phyloP scores from a whole-genome alignment of 2,797 vertebrate species.

The Luscinia megarhynchos region DNA sequence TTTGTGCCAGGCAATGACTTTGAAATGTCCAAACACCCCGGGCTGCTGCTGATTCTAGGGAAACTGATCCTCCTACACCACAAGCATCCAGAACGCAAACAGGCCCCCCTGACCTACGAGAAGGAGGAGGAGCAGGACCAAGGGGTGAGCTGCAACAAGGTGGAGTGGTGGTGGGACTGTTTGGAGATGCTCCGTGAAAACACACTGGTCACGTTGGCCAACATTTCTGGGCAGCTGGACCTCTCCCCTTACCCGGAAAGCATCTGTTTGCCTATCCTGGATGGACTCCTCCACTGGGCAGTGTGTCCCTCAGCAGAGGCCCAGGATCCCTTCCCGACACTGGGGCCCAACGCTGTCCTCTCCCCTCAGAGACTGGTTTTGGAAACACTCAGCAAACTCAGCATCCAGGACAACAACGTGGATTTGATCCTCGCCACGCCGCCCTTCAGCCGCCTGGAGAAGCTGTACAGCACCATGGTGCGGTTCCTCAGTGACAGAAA shows the following conservation, averaged over 20 bases:
- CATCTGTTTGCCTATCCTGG: slow-evolving; percentile 96
- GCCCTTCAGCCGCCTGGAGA: slow-evolving; percentile 94
- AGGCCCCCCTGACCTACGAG: slow-evolving; percentile 95
- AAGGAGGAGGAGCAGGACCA: slow-evolving; percentile 97
- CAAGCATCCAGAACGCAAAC: slow-evolving; percentile 95
- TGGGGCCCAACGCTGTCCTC: slow-evolving; percentile 93
- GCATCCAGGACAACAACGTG: slow-evolving; percentile 99
- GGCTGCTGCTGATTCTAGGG: slow-evolving; percentile 93
- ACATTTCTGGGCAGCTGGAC: slow-evolving; percentile 98
- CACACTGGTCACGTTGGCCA: slow-evolving; percentile 95
- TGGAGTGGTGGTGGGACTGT: slow-evolving; percentile 99
- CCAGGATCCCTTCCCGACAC: slow-evolving; percentile 95
- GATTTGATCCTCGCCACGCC: slow-evolving; percentile 98
- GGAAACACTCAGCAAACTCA: slow-evolving; percentile 98
- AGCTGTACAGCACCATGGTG: slow-evolving; percentile 95
- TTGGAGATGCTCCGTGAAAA: slow-evolving; percentile 97
- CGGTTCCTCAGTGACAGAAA: slow-evolving; percentile 96
- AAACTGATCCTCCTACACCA: slow-evolving; percentile 96
- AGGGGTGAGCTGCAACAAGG: slow-evolving; percentile 90
- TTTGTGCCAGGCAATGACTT: slow-evolving; percentile 98
- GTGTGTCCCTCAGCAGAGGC: slow-evolving; percentile 98
- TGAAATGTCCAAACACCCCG: slow-evolving; percentile 98
- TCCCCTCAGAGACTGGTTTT: slow-evolving; percentile 99
- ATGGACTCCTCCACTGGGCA: slow-evolving; percentile 98
- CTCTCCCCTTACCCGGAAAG: slow-evolving; percentile 96